These are phyloP conservation scores for Sarcophaga rosellei DNA, from an alignment of 2,888 invertebrate genomes.

Conservation along the genomic window DNA sequence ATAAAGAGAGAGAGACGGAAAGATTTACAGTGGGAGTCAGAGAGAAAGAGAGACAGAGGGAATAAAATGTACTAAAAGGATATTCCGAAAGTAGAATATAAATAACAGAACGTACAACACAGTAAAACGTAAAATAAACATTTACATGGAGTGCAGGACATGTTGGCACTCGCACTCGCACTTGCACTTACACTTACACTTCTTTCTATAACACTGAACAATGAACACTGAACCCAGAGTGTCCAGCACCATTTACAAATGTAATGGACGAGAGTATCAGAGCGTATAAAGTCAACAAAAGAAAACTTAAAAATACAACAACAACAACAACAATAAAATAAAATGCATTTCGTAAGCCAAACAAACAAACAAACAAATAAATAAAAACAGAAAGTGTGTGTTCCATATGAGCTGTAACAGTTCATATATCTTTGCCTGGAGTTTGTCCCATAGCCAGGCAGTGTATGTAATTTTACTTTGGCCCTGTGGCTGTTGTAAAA, in stretches of 20 bases:
- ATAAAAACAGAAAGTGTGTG: not conserved
- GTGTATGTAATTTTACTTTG: conserved; percentile 6
- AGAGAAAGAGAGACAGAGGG: not conserved
- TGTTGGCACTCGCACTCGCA: not conserved
- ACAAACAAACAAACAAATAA: conserved; percentile 11
- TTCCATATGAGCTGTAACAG: conserved; percentile 1
- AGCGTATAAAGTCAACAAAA: conserved; percentile 57
- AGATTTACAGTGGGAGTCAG: not conserved
- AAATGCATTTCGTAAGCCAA: conserved; percentile 26
- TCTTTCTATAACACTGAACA: not conserved
- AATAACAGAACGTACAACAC: not conserved
- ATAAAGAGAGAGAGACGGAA: not conserved
- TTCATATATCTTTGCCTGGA: not conserved
- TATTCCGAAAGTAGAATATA: not conserved
- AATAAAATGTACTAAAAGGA: not conserved
- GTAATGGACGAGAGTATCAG: conserved; percentile 50
- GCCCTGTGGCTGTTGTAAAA: conserved; percentile 23
- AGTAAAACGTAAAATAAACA: not conserved
- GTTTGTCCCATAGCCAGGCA: not conserved
- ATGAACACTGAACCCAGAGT: not conserved
- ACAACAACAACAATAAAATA: not conserved
- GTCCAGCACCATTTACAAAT: conserved; percentile 22
- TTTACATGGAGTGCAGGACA: conserved; percentile 3
- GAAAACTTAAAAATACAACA: conserved; percentile 5
- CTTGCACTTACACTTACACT: not conserved